Evolutionary conservation across 2,797 vertebrate genomes (phyloP).

Genomic region (Argyrosomus regius): DNA sequence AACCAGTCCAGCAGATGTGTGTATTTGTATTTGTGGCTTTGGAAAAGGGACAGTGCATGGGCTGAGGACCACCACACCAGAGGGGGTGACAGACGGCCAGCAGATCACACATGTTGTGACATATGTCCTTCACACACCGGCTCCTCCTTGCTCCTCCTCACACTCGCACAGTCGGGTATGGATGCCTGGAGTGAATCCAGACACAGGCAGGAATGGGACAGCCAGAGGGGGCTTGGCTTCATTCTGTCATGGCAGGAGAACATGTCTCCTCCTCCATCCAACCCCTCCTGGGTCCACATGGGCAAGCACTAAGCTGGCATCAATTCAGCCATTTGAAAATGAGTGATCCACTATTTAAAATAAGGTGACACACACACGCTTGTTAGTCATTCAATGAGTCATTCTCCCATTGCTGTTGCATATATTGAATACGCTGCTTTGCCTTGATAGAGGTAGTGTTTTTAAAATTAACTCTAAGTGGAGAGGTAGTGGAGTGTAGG

Average conservation of each 20-base stretch:
- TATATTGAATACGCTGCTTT: slow-evolving; percentile 14
- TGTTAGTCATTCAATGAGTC: background rate
- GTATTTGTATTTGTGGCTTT: slow-evolving; percentile 21
- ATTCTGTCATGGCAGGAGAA: slow-evolving; percentile 51
- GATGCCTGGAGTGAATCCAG: slow-evolving; percentile 66
- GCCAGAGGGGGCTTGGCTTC: slow-evolving; percentile 51
- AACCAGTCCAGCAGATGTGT: slow-evolving; percentile 31
- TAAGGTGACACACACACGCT: background rate
- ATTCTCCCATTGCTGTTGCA: background rate
- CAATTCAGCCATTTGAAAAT: slow-evolving; percentile 43
- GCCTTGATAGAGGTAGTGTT: background rate
- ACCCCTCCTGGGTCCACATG: slow-evolving; percentile 33
- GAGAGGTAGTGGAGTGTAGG: slow-evolving; percentile 1
- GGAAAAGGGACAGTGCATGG: slow-evolving; percentile 16
- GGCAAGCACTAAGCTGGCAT: slow-evolving; percentile 29
- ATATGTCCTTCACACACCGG: slow-evolving; percentile 70
- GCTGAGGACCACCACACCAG: slow-evolving; percentile 48
- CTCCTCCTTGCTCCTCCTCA: slow-evolving; percentile 53
- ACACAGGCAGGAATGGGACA: slow-evolving; percentile 32
- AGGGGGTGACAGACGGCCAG: slow-evolving; percentile 71
- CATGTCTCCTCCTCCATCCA: slow-evolving; percentile 29
- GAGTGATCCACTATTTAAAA: slow-evolving; percentile 21
- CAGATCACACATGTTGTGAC: slow-evolving; percentile 74
- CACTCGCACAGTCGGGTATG: slow-evolving; percentile 41
- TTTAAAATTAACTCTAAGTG: background rate